These are phyloP conservation scores for Anthopleura sola DNA, from an alignment of 64 coral and sea anemone genomes.

Conservation along the genomic window DNA sequence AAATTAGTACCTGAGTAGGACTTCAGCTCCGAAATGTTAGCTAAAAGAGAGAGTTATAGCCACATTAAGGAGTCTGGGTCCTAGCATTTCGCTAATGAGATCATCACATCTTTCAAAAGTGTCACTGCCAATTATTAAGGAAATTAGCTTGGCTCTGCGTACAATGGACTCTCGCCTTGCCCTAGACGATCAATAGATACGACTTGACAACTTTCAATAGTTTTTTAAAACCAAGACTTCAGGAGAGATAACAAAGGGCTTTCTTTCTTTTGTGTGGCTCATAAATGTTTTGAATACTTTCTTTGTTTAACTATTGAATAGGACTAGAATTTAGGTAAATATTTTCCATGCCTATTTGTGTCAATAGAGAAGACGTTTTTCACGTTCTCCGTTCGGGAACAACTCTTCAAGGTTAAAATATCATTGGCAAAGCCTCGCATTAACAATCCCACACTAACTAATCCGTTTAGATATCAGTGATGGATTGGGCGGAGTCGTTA, in stretches of 20 bases:
- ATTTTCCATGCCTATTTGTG: conserved; percentile 94
- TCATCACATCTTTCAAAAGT: conserved; percentile 20
- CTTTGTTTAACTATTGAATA: conserved; percentile 93
- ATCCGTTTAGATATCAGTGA: conserved; percentile 35
- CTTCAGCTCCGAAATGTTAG: not conserved
- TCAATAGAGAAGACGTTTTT: conserved; percentile 55
- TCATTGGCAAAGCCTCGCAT: not conserved
- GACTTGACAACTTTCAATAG: conserved; percentile 82
- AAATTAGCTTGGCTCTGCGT: conserved; percentile 62
- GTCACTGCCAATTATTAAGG: conserved; percentile 70
- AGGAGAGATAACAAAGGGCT: conserved; percentile 88
- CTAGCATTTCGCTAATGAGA: conserved; percentile 1
- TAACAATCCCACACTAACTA: conserved; percentile 9
- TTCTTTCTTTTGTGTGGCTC: conserved; percentile 70
- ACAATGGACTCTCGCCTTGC: conserved; percentile 69
- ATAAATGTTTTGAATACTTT: conserved; percentile 88
- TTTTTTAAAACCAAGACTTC: conserved; percentile 90
- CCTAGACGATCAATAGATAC: conserved; percentile 86
- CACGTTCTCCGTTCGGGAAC: not conserved
- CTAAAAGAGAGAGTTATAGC: not conserved
- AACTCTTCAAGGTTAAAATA: not conserved
- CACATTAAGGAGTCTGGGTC: not conserved
- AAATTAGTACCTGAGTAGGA: not conserved
- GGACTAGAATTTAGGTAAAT: conserved; percentile 86
- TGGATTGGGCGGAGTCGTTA: conserved; percentile 56